Conservation (phyloP, 2,888 invertebrate species). For the Allolobophora icterica region DNA sequence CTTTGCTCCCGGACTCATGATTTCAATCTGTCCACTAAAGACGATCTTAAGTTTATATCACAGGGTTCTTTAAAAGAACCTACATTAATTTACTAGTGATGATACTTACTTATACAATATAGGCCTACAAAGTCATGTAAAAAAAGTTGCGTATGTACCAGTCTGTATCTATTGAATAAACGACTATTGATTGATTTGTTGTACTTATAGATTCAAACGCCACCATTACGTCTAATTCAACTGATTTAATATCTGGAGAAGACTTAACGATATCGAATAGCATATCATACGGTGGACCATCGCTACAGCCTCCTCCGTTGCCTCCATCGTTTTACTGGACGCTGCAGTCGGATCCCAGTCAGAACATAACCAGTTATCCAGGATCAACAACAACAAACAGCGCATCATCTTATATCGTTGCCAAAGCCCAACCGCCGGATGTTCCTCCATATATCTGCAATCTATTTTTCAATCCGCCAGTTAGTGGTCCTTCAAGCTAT, state of each 20-base stretch:
- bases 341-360: neutral
- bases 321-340: neutral
- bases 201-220: neutral
- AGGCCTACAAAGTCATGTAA: too few species aligned
- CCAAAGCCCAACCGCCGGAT: neutral
- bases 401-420: neutral
- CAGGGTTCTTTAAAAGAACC: too few species aligned
- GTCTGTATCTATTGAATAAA: too few species aligned
- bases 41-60: too few species aligned
- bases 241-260: neutral
- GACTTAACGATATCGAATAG: neutral
- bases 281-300: neutral
- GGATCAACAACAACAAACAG: neutral
- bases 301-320: neutral
- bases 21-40: too few species aligned
- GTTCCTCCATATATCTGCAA: conserved; percentile 13
- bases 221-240: neutral
- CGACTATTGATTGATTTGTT: too few species aligned
- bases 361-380: neutral
- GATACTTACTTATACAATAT: too few species aligned
- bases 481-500: too few species aligned
- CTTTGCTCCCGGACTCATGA: too few species aligned
- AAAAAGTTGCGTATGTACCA: too few species aligned
- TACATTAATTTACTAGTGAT: too few species aligned
- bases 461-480: neutral